A percentile compares a stretch with the other conserved stretches of the same genome.
These are phyloP conservation scores for Chelonus insularis DNA, from an alignment of 1,140 invertebrate genomes.

Conservation along the genomic window DNA sequence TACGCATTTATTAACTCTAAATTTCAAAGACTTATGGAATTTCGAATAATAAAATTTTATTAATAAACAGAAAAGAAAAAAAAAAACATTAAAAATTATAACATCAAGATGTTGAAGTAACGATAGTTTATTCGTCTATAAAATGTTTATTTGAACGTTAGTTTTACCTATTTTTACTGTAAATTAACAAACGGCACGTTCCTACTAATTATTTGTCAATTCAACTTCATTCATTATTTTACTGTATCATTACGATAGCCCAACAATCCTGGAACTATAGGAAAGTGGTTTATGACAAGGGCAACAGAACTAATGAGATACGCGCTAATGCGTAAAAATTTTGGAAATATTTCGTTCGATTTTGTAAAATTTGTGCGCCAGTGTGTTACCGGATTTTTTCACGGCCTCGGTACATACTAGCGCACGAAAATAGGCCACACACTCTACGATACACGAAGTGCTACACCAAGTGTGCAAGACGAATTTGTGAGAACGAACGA, in stretches of 20 bases:
- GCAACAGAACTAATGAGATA: slow-evolving; percentile 20
- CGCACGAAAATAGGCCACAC: slow-evolving; percentile 37
- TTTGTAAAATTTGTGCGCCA: slow-evolving; percentile 48
- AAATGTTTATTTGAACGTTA: background rate
- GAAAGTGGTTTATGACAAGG: slow-evolving; percentile 30
- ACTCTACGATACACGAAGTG: slow-evolving; percentile 41
- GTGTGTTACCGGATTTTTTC: slow-evolving; percentile 45
- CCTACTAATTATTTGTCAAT: slow-evolving; percentile 26
- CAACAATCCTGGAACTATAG: slow-evolving; percentile 31
- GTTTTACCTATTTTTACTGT: background rate
- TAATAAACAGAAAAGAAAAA: slow-evolving; percentile 4
- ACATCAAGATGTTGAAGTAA: background rate
- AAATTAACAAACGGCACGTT: background rate
- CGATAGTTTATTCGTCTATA: background rate
- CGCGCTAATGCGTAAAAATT: slow-evolving; percentile 21
- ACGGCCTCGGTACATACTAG: slow-evolving; percentile 48
- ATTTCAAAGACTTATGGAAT: no score
- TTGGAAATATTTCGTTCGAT: slow-evolving; percentile 29
- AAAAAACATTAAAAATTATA: slow-evolving; percentile 3
- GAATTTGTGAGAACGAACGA: slow-evolving; percentile 38
- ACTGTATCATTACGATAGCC: slow-evolving; percentile 28
- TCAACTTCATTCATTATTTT: slow-evolving; percentile 24
- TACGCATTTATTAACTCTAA: no score
- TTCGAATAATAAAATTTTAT: no score
- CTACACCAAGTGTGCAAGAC: slow-evolving; percentile 33